Conservation (phyloP, 64 coral and sea anemone genomes). For the Dendronephthya gigantea region DNA sequence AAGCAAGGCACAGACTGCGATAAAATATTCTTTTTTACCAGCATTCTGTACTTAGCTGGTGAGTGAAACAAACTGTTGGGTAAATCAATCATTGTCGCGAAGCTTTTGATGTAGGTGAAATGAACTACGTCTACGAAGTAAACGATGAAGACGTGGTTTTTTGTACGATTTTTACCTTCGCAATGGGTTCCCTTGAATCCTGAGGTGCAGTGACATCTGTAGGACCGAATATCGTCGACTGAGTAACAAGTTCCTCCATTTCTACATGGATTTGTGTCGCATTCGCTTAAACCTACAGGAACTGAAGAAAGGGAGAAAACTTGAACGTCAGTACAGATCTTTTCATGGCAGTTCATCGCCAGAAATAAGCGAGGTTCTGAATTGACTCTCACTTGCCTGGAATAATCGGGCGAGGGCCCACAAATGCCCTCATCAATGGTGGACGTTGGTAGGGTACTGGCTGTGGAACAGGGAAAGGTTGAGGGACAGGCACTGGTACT, state of each 20-base stretch:
- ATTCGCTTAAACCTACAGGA: slow-evolving; percentile 43
- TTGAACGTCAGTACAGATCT: no score
- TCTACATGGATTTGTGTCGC: slow-evolving; percentile 57
- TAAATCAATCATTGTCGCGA: no score
- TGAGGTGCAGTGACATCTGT: slow-evolving; percentile 71
- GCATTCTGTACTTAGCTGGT: no score
- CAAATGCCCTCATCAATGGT: slow-evolving; percentile 43
- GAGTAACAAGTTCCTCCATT: slow-evolving; percentile 80
- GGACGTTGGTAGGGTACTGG: slow-evolving; percentile 46
- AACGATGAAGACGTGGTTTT: no score
- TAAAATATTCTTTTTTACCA: no score
- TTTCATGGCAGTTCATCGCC: no score
- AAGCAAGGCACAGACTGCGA: no score
- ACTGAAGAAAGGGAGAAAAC: not conserved
- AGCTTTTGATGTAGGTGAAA: no score
- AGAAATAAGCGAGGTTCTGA: no score
- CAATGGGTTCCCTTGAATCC: slow-evolving; percentile 83
- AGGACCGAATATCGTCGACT: slow-evolving; percentile 38
- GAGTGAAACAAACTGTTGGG: no score
- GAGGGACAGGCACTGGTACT: slow-evolving; percentile 39
- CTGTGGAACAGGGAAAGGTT: slow-evolving; percentile 43
- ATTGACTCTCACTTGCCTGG: no score
- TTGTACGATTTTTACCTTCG: slow-evolving; percentile 39
- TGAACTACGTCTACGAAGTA: no score
- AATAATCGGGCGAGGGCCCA: slow-evolving; percentile 36